A percentile compares a stretch with the other conserved stretches of the same genome.
phyloP scores from a whole-genome alignment of 2,113 vertebrate species.

The Nannospalax galili region DNA sequence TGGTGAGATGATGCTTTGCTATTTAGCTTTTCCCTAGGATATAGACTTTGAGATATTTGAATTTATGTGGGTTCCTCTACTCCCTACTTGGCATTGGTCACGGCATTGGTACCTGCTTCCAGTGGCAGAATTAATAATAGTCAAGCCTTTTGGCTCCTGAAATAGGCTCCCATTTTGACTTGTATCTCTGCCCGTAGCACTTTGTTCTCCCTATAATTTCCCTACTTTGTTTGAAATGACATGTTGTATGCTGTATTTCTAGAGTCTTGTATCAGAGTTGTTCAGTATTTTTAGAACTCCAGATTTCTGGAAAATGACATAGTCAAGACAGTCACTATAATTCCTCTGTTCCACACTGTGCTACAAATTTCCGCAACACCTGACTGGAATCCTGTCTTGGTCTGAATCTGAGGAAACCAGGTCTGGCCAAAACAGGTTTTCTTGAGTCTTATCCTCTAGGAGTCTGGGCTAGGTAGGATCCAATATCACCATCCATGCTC shows the following conservation, averaged over 20 bases:
- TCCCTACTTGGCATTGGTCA: neutral
- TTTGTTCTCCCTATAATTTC: neutral
- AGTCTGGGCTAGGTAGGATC: no score
- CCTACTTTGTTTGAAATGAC: neutral
- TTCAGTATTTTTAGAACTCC: constrained; percentile 23
- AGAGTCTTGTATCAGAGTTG: neutral
- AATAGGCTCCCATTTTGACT: neutral
- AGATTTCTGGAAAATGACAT: constrained; percentile 27
- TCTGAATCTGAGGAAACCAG: neutral
- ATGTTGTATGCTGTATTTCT: neutral
- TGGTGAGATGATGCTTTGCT: neutral
- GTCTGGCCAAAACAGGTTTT: neutral
- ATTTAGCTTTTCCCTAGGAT: neutral
- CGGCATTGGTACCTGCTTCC: neutral
- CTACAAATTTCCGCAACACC: neutral
- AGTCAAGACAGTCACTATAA: neutral
- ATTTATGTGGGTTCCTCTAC: neutral
- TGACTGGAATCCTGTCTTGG: neutral
- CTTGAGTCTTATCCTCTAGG: neutral
- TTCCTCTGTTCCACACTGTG: neutral
- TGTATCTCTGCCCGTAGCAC: neutral
- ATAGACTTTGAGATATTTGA: neutral
- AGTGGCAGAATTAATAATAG: neutral
- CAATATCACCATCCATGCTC: neutral
- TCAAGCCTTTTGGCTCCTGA: neutral